Evolutionary conservation across 1,140 invertebrate genomes (phyloP).

Genomic region (Hylaeus volcanicus): DNA sequence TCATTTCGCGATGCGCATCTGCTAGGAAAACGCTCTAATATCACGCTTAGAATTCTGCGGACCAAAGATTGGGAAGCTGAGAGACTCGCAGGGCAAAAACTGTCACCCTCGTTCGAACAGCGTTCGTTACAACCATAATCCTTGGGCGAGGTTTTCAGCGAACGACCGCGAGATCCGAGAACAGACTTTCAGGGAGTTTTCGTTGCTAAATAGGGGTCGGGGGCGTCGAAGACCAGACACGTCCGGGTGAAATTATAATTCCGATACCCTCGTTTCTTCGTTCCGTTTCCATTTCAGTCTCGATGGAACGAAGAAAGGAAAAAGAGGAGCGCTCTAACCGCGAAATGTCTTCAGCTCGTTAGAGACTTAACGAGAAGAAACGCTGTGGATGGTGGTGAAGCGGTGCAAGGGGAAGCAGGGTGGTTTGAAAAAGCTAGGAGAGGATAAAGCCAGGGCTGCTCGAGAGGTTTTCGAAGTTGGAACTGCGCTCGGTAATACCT

Average conservation of each 20-base stretch:
- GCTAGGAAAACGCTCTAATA: neutral
- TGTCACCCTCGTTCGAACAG: too few species aligned
- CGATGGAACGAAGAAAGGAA: neutral
- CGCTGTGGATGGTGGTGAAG: constrained; percentile 49
- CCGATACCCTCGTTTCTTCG: constrained; percentile 28
- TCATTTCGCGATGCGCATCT: constrained; percentile 23
- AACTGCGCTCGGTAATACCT: constrained; percentile 42
- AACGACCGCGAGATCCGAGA: too few species aligned
- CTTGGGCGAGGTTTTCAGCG: too few species aligned
- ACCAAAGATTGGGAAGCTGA: too few species aligned
- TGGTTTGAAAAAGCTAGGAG: neutral
- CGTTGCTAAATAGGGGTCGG: too few species aligned
- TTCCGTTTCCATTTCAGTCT: neutral
- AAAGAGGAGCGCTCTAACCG: constrained; percentile 18
- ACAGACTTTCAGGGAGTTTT: too few species aligned
- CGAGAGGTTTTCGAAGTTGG: constrained; percentile 49
- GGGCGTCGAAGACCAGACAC: neutral
- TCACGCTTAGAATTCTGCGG: neutral
- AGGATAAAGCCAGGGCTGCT: constrained; percentile 32
- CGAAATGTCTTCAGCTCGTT: constrained; percentile 65
- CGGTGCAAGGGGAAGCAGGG: neutral
- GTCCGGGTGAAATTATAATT: constrained; percentile 64
- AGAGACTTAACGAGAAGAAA: constrained; percentile 70
- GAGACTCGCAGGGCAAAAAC: too few species aligned
- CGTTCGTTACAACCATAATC: too few species aligned